Conservation (phyloP, 2,113 vertebrate genomes). For the Deroptyus accipitrinus region DNA sequence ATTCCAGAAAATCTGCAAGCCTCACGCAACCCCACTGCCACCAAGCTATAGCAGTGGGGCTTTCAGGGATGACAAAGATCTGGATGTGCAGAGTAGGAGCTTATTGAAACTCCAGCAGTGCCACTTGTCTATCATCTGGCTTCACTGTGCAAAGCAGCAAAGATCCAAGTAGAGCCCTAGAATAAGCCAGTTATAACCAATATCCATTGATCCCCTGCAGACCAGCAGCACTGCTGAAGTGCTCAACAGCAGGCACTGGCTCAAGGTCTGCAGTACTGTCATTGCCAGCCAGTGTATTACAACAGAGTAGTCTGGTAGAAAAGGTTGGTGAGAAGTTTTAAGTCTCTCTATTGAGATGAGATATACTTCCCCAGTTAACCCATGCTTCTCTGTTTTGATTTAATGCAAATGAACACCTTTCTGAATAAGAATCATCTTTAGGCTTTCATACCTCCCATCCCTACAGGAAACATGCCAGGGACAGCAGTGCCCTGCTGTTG, state of each 20-base stretch:
- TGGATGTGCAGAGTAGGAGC: neutral
- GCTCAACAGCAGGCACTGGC: too few species aligned
- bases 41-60: too few species aligned
- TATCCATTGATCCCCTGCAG: neutral
- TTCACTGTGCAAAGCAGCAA: neutral
- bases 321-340: neutral
- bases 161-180: neutral
- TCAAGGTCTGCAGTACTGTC: neutral
- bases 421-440: neutral
- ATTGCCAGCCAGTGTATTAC: neutral
- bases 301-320: neutral
- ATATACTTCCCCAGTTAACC: neutral
- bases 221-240: neutral
- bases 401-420: neutral
- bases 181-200: neutral
- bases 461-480: neutral
- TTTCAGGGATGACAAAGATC: too few species aligned
- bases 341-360: neutral
- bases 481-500: too few species aligned
- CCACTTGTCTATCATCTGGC: neutral
- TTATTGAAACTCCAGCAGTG: neutral
- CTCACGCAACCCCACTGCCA: accelerated
- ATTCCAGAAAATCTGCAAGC: neutral
- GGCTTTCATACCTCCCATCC: neutral
- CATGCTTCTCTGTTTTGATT: neutral